Evolutionary conservation across 2,113 vertebrate species (phyloP), one percentile per base, ranked within the genome.

Genomic region (Gymnocephalus cernua): DNA sequence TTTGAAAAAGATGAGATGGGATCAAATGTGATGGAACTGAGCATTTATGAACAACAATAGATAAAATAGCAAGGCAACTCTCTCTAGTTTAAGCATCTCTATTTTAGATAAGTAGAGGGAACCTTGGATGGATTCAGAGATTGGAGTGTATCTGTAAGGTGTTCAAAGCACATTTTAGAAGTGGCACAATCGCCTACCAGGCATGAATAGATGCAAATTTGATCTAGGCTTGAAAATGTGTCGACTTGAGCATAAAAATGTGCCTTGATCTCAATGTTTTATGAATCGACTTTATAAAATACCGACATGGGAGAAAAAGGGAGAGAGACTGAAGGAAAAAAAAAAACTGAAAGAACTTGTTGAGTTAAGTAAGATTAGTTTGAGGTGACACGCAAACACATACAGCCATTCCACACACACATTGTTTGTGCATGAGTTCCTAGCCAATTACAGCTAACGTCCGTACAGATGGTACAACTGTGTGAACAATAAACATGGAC

Each of bases 151-250:
- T 66, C 27, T 23, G 18, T 4, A 47, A 57, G 6, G 29, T 16
- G 29, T 45, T 32, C 27, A 78, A 71, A 56, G 38, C 14, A 45
- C 14, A 25, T 54, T n/a, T 32, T 51, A 63, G n/a, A 70, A 27
- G 19, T 16, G 62, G 50, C 23, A 14, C 32, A 27, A 13, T 18
- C 32, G 5, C 76, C 12, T 75, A 12, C 13, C 29, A 13, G 18
- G 25, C 15, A 69, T 27, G 6, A 48, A 29, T 11, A 44, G 1
- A 65, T 2, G 18, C 7, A 15, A 16, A 13, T 16, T 18, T 50
- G 58, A 10, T 54, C 32, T 19, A 35, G 29, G 6, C 1, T 45
- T 29, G 6, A 9, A 47, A 35, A 21, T 61, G 10, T 29, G 47
- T 47, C 3, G 56, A 12, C 25, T 35, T 48, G 19, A 77, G 15